Percentiles rank a stretch among this genome's conserved stretches.
Conservation (phyloP, 2,113 vertebrate species). For the Coreoperca whiteheadi region DNA sequence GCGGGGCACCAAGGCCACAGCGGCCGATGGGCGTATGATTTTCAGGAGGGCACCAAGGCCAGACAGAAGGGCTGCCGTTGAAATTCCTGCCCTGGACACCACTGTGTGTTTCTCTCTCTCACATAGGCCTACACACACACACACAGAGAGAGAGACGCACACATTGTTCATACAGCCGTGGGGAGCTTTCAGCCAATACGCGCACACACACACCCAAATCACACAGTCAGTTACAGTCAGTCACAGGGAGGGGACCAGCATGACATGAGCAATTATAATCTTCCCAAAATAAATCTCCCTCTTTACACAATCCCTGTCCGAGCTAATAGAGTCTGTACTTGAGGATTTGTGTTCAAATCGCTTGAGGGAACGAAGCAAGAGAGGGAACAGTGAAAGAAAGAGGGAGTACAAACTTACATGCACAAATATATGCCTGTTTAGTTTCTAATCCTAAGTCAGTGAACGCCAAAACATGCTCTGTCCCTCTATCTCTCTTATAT, state of each 20-base stretch:
- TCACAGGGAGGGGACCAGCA: conserved; percentile 53
- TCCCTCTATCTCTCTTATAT: not conserved
- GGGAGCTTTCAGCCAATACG: conserved; percentile 27
- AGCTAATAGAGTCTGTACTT: conserved; percentile 54
- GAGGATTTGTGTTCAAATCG: conserved; percentile 54
- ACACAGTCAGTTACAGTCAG: conserved; percentile 43
- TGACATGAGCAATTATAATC: conserved; percentile 73
- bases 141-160: not conserved
- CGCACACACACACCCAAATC: conserved; percentile 27
- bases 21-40: no score
- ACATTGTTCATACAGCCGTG: conserved; percentile 8
- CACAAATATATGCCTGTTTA: conserved; percentile 21
- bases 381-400: conserved; percentile 4
- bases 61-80: no score
- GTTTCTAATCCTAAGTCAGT: conserved; percentile 56
- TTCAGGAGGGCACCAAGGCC: no score
- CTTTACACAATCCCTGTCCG: conserved; percentile 47
- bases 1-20: no score
- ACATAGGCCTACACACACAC: not conserved
- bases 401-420: conserved; percentile 7
- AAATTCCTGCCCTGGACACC: not conserved
- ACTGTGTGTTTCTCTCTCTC: not conserved
- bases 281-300: conserved; percentile 69
- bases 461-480: not conserved
- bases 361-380: conserved; percentile 32